phyloP scores from a whole-genome alignment of 2,888 invertebrate species.

The Hirtodrosophila confusa region DNA sequence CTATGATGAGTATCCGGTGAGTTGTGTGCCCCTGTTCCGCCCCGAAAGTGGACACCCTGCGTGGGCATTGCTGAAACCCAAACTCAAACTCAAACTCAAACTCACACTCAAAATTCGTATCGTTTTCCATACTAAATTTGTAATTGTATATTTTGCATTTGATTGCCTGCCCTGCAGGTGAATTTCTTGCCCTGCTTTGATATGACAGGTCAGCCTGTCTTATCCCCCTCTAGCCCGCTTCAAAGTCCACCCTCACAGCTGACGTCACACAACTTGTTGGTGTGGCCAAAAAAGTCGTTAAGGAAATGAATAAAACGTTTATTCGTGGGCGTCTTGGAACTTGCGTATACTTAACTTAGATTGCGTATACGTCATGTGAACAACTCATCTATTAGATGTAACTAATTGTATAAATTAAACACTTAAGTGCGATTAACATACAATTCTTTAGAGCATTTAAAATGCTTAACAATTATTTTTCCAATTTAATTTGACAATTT shows the following conservation, averaged over 20 bases:
- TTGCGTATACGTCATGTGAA: slow-evolving; percentile 7
- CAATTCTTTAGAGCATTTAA: no score
- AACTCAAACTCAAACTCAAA: slow-evolving; percentile 12
- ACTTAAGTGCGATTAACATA: no score
- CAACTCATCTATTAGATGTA: neutral
- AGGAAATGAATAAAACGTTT: slow-evolving; percentile 9
- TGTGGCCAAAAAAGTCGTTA: slow-evolving; percentile 1
- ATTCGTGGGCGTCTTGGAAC: slow-evolving; percentile 1
- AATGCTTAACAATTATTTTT: no score
- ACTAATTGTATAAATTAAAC: no score
- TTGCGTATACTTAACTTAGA: slow-evolving; percentile 28
- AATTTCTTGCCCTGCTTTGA: slow-evolving; percentile 43
- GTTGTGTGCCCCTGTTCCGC: slow-evolving; percentile 31
- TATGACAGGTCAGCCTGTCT: slow-evolving; percentile 8
- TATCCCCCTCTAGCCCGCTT: neutral
- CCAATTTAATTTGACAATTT: no score
- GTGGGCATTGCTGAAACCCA: slow-evolving; percentile 29
- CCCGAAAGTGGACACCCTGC: slow-evolving; percentile 7
- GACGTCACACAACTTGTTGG: slow-evolving; percentile 48
- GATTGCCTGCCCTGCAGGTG: slow-evolving; percentile 68
- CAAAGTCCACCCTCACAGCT: slow-evolving; percentile 5
- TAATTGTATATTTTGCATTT: slow-evolving; percentile 72
- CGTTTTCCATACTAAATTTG: slow-evolving; percentile 62
- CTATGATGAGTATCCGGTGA: slow-evolving; percentile 84
- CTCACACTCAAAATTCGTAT: slow-evolving; percentile 46